Evolutionary conservation across 2,113 vertebrate genomes (phyloP), one percentile per base, ranked within the genome.

Genomic region (Carassius auratus): DNA sequence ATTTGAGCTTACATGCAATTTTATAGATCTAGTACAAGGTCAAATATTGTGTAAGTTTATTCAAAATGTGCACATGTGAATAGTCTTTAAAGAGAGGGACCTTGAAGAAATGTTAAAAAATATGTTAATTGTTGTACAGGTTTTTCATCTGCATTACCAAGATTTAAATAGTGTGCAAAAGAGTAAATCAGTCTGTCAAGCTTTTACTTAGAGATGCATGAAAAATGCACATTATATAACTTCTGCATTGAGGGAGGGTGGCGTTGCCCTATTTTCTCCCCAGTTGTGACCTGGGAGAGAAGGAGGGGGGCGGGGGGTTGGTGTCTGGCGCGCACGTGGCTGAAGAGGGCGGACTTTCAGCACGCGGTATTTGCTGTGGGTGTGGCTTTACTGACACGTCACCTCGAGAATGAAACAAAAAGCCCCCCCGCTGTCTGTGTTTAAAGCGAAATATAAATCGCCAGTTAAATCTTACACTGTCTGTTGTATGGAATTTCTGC

Each of bases 331-430:
- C 84, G 93, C 92, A 94, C 89, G 93, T 92, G 92, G 91, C 89
- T 38, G 90, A 85, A 73, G 71, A 38, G 59, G 90, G 93, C 90
- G 90, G 92, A 7, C 73, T 84, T 64, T 78, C 19, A 79, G 73
- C 91, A 91, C 91, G 87, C 89, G 90, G 89, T 87, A 86, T 83
- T n/a, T 61, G 78, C 83, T 87, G 55, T 91, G 91, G 88, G 89
- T 86, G 91, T 59, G 87, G 90, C 86, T 59, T 76, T 88, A 78
- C 78, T 88, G 92, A 94, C 94, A 95, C 96, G 95, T 96, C 96
- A 96, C 90, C 94, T 90, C 83, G 88, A 86, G 55, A 85, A 87
- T 81, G 88, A 91, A 92, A 91, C 92, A 90, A 89, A 91, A 91
- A 90, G 83, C 80, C 66, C 80, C 64, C 62, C 30, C 30, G 30